Conservation (phyloP, 2,797 vertebrate species). For the Perodicticus potto region DNA sequence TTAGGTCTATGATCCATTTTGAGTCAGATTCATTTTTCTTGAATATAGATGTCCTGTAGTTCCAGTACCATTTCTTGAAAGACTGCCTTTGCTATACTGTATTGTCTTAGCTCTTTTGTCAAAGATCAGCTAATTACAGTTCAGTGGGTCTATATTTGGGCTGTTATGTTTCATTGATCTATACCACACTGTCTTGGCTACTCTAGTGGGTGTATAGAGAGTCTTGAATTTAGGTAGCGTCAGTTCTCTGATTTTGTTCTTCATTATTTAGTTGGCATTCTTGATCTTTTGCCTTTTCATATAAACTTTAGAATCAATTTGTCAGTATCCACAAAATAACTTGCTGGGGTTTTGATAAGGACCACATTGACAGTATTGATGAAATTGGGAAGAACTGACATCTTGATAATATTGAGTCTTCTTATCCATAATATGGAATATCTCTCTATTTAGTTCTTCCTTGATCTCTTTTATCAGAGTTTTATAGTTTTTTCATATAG, state of each 20-base stretch:
- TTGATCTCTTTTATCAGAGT: background rate
- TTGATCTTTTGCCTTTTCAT: background rate
- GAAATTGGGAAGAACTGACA: background rate
- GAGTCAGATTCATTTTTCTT: background rate
- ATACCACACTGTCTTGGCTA: background rate
- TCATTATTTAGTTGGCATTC: background rate
- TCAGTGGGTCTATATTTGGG: background rate
- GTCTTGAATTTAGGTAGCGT: background rate
- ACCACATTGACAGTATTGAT: background rate
- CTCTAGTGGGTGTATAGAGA: background rate
- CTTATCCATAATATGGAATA: background rate
- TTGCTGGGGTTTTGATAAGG: background rate
- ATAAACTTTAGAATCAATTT: conserved; percentile 5
- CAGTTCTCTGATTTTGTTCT: background rate
- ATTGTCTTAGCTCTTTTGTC: conserved; percentile 22
- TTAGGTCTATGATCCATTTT: conserved; percentile 11
- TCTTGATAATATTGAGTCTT: conserved; percentile 32
- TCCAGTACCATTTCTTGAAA: background rate
- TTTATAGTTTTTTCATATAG: background rate
- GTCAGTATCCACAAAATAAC: background rate
- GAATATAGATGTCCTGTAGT: background rate
- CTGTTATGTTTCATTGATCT: background rate
- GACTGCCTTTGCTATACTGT: background rate
- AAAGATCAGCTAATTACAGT: background rate
- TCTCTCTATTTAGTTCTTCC: background rate